phyloP scores from a whole-genome alignment of 2,888 invertebrate genomes.

The Melitaea athalia region DNA sequence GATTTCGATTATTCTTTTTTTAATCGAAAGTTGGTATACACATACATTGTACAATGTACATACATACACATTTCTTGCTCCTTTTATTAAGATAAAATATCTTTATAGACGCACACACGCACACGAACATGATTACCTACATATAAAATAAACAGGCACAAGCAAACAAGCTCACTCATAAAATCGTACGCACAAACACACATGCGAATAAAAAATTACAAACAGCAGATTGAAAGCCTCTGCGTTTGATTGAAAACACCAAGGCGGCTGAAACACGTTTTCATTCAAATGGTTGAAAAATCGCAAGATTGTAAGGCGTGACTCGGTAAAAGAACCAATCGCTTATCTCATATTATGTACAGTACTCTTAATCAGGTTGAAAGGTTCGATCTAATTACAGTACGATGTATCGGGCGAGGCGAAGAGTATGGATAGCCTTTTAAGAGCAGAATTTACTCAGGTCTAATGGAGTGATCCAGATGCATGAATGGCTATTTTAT shows the following conservation, averaged over 20 bases:
- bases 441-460: conserved; percentile 18
- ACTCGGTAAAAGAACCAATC: conserved; percentile 13
- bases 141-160: no score
- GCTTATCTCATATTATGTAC: conserved; percentile 28
- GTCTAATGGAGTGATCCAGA: conserved; percentile 18
- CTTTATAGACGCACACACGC: no score
- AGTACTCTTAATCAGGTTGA: conserved; percentile 35
- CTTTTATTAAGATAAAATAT: no score
- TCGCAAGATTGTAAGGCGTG: not conserved
- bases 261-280: not conserved
- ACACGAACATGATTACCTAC: no score
- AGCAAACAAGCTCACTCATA: no score
- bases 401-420: conserved; percentile 24
- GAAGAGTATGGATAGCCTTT: conserved; percentile 24
- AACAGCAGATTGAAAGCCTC: no score
- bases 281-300: not conserved
- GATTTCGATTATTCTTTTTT: no score
- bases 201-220: no score
- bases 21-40: no score
- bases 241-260: not conserved
- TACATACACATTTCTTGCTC: no score
- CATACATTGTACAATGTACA: no score
- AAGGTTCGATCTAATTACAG: conserved; percentile 35
- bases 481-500: not conserved
- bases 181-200: no score